These are phyloP conservation scores for Parotocinclus haroldoi DNA, from an alignment of 2,797 vertebrate genomes.

Conservation along the genomic window DNA sequence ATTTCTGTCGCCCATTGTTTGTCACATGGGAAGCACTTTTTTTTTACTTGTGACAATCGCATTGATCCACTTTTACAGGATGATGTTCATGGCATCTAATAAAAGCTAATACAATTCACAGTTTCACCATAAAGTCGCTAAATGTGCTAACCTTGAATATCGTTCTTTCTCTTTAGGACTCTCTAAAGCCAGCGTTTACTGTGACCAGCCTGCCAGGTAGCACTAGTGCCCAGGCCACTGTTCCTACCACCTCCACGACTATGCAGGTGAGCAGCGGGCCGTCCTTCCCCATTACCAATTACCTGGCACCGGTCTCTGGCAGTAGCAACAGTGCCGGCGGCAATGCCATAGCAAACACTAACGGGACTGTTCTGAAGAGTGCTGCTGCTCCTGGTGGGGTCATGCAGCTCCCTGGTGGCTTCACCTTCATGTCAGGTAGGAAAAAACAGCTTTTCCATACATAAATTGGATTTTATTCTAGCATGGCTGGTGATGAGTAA, in stretches of 20 bases:
- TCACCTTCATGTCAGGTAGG: conserved; percentile 96
- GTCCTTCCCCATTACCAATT: conserved; percentile 98
- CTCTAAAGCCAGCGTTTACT: conserved; percentile 90
- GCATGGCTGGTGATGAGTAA: not conserved
- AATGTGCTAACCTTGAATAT: not conserved
- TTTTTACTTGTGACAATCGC: too few relatives aligned
- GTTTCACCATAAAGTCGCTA: not conserved
- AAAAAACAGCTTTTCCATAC: not conserved
- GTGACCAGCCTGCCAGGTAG: conserved; percentile 91
- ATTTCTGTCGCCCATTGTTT: too few relatives aligned
- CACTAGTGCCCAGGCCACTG: conserved; percentile 84
- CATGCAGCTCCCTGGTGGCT: conserved; percentile 91
- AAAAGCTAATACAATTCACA: too few relatives aligned
- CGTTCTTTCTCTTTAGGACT: conserved; percentile 72
- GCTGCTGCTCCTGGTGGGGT: conserved; percentile 80
- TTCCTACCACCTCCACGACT: conserved; percentile 92
- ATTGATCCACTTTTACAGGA: too few relatives aligned
- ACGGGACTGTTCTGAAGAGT: conserved; percentile 92
- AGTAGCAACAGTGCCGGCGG: conserved; percentile 75
- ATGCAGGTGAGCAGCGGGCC: conserved; percentile 96
- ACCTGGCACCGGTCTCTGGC: conserved; percentile 90
- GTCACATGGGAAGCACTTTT: too few relatives aligned
- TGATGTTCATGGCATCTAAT: too few relatives aligned
- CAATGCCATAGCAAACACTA: conserved; percentile 78
- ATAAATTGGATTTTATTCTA: not conserved